Evolutionary conservation across 2,113 vertebrate genomes (phyloP), one percentile per base, ranked within the genome.

Genomic region (Tichodroma muraria): DNA sequence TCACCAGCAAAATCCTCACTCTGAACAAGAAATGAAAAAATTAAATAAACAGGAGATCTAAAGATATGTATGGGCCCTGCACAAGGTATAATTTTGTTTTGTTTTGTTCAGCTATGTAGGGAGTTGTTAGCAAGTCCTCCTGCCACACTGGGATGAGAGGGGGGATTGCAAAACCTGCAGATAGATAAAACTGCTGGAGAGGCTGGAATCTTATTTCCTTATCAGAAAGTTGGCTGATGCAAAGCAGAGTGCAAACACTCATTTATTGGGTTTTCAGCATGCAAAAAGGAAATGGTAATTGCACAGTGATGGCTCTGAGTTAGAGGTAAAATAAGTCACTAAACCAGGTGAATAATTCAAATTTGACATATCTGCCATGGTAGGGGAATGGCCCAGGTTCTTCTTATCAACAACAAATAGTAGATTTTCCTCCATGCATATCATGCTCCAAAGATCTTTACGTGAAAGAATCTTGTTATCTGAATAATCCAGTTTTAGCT

Each of bases 1-100:
- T 97, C 75, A 94, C 80, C 37, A 94, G 77, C 88, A 94, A 94
- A 93, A 95, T 83, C 76, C 71, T 83, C 50, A 66, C 89, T 94
- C 94, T 66, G 82, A 95, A 82, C 47, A 90, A 88, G 91, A 80
- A 91, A 61, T 44, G 88, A 90, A 76, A 92, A 94, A 95, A 95
- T 81, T 72, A 93, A 95, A 75, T 76, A 89, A 90, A 88, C 27
- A 80, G 84, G 65, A 80, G 56, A 56, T 68, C 52, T 71, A 68
- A 56, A 75, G 52, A 65, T 88, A 54, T 19, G 27, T 53, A 40
- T 33, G 23, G 63, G 66, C 75, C 87, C 91, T 88, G 84, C 72
- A 78, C 76, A 92, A 47, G 68, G 57, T 75, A 31, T 15, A 25
- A 6, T 50, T 75, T 61, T 79, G 49, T 30, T 82, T 71, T 47